phyloP scores from a whole-genome alignment of 2,888 invertebrate species.

The Yponomeuta sedellus region DNA sequence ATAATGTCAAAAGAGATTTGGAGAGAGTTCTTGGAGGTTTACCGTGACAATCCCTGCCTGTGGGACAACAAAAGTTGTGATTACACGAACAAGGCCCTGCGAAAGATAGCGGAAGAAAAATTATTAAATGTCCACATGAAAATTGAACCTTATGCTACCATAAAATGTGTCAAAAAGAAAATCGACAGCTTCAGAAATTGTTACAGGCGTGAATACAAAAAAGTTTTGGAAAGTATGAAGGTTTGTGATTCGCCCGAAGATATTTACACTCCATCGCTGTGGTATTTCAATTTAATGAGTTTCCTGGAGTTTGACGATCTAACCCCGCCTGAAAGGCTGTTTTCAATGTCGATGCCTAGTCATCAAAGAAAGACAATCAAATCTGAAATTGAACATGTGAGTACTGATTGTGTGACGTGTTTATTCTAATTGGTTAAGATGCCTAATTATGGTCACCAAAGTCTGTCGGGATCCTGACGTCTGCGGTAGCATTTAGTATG shows the following conservation, averaged over 20 bases:
- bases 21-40: slow-evolving; percentile 18
- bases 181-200: slow-evolving; percentile 21
- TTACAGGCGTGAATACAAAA: slow-evolving; percentile 19
- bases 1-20: slow-evolving; percentile 9
- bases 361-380: neutral
- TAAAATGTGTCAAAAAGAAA: slow-evolving; percentile 20
- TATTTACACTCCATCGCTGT: slow-evolving; percentile 19
- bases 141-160: slow-evolving; percentile 17
- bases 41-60: slow-evolving; percentile 18
- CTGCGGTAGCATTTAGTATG: too few species aligned
- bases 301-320: slow-evolving; percentile 15
- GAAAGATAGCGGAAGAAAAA: slow-evolving; percentile 17
- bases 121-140: slow-evolving; percentile 17
- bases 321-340: neutral
- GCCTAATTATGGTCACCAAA: too few species aligned
- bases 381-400: neutral
- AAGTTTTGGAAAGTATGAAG: slow-evolving; percentile 14
- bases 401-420: too few species aligned
- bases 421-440: too few species aligned
- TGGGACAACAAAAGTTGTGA: slow-evolving; percentile 17
- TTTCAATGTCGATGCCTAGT: too few species aligned
- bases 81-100: slow-evolving; percentile 17
- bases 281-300: slow-evolving; percentile 19
- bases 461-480: too few species aligned
- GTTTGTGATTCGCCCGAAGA: neutral